Evolutionary conservation across 2,888 invertebrate genomes (phyloP).

Genomic region (Sminthurides aquaticus): DNA sequence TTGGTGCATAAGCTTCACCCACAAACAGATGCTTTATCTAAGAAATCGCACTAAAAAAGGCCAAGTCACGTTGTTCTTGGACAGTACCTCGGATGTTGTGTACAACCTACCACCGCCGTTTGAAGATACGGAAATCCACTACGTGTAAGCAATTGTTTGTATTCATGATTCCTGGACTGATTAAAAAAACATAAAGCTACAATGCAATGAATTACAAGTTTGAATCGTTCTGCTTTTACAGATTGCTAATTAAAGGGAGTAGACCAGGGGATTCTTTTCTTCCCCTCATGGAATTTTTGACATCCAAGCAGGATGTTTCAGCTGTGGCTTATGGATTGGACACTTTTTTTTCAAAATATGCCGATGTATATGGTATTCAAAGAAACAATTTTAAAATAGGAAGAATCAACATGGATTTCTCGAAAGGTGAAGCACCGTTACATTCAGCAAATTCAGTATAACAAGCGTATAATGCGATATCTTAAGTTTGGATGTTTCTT

Average conservation of each 20-base stretch:
- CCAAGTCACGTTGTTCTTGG: background rate
- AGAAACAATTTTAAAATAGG: too few relatives aligned
- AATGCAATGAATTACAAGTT: background rate
- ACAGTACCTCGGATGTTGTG: background rate
- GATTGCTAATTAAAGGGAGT: background rate
- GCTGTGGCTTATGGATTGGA: background rate
- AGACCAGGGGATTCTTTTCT: background rate
- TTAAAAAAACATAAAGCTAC: too few relatives aligned
- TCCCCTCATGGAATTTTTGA: background rate
- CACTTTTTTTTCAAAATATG: too few relatives aligned
- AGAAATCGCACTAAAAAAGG: background rate
- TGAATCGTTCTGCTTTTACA: background rate
- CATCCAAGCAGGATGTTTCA: background rate
- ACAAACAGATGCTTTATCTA: background rate
- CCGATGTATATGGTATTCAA: too few relatives aligned
- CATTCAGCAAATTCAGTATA: background rate
- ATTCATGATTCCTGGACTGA: too few relatives aligned
- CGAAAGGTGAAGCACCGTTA: background rate
- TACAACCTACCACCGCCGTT: background rate
- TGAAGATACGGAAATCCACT: background rate
- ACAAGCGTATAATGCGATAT: background rate
- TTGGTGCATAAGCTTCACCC: background rate
- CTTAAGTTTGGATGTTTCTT: background rate
- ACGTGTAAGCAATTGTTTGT: background rate
- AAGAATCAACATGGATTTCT: background rate